Conservation (phyloP, 1,140 invertebrate genomes). For the Venturia canescens region DNA sequence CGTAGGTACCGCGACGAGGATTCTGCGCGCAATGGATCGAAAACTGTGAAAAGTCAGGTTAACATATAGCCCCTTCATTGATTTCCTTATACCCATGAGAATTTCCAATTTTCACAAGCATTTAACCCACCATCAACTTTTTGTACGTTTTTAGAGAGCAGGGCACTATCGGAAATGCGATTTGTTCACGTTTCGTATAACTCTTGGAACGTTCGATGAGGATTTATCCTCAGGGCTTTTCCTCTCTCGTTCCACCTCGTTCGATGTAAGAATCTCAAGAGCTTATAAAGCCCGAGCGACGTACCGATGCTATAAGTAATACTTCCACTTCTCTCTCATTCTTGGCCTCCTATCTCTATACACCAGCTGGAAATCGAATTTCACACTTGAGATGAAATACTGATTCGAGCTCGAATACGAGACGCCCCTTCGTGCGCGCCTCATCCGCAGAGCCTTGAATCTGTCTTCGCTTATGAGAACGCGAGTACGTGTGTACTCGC, state of each 20-base stretch:
- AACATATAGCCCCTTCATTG: too few species aligned
- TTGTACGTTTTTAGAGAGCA: too few species aligned
- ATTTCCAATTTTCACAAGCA: too few species aligned
- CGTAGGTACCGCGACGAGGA: too few species aligned
- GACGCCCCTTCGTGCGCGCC: background rate
- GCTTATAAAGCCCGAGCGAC: background rate
- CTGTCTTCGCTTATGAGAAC: background rate
- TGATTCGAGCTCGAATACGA: conserved; percentile 10
- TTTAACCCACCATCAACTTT: too few species aligned
- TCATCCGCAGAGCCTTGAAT: background rate
- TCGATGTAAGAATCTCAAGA: conserved; percentile 7
- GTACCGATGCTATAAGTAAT: background rate
- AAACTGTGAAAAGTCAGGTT: too few species aligned
- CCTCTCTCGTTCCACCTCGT: background rate
- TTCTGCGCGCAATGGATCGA: too few species aligned
- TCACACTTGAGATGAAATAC: conserved; percentile 34
- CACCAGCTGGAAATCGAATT: conserved; percentile 35
- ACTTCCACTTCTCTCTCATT: conserved; percentile 10
- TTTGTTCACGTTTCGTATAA: too few species aligned
- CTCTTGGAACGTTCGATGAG: background rate
- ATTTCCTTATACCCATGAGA: too few species aligned
- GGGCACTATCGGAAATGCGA: too few species aligned
- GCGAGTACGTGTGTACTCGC: background rate
- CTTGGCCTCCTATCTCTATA: conserved; percentile 10
- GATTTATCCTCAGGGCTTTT: conserved; percentile 11